These are phyloP conservation scores for Rhynchotus rufescens DNA, from an alignment of 2,797 vertebrate genomes.

Conservation along the genomic window DNA sequence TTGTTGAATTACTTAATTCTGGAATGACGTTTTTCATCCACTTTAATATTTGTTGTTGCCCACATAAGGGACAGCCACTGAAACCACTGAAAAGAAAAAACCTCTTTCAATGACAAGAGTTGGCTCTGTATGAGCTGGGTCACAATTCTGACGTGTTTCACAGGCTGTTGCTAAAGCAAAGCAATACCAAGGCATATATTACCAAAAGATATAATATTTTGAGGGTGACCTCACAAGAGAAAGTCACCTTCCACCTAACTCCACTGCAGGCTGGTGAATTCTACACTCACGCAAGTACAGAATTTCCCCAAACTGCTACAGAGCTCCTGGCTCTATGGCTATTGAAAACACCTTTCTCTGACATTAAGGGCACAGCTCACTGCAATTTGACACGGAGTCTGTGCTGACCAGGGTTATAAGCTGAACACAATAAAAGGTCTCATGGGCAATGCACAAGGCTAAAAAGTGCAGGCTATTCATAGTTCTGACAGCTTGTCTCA, in stretches of 20 bases:
- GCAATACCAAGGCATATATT: neutral
- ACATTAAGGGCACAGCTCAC: neutral
- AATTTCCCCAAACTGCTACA: neutral
- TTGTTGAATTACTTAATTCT: neutral
- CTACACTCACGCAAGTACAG: neutral
- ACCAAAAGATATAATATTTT: neutral
- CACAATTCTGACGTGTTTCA: neutral
- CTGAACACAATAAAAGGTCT: neutral
- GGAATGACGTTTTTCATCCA: neutral
- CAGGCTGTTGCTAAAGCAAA: neutral
- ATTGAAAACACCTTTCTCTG: neutral
- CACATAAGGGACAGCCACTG: neutral
- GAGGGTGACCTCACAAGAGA: neutral
- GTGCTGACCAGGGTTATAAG: neutral
- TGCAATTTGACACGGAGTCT: neutral
- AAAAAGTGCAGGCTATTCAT: accelerated
- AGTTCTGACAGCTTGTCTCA: neutral
- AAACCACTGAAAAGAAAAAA: neutral
- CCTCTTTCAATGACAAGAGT: neutral
- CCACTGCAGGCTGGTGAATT: neutral
- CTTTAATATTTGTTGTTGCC: neutral
- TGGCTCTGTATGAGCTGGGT: neutral
- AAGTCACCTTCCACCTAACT: neutral
- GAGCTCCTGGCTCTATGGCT: neutral
- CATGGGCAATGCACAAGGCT: accelerated